Conservation (phyloP, 2,113 vertebrate genomes). For the Zosterops pallidus region DNA sequence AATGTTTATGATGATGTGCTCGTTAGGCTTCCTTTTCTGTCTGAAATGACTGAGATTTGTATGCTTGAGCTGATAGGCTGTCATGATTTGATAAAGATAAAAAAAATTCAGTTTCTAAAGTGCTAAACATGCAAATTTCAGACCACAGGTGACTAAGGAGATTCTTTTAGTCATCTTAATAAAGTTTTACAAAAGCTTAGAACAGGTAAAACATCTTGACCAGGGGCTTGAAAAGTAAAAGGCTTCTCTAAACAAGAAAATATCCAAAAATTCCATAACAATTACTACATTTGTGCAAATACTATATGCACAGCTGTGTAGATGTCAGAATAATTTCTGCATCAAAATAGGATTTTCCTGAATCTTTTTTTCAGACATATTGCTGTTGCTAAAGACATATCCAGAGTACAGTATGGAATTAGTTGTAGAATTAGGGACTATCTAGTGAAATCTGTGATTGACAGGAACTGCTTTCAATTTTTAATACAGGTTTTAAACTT, state of each 20-base stretch:
- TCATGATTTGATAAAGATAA: background rate
- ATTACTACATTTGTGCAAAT: background rate
- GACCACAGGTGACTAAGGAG: background rate
- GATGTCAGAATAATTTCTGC: background rate
- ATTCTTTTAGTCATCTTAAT: background rate
- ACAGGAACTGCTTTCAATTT: background rate
- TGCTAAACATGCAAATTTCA: background rate
- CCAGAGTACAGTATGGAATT: background rate
- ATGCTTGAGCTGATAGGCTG: background rate
- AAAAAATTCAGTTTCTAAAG: background rate
- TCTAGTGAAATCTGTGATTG: background rate
- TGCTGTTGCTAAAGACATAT: background rate
- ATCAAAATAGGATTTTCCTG: background rate
- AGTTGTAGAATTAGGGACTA: background rate
- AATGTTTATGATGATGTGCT: accelerated
- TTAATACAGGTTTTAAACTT: background rate
- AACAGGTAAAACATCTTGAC: background rate
- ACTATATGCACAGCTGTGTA: background rate
- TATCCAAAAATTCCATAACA: background rate
- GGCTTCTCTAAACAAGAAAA: background rate
- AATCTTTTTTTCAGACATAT: background rate
- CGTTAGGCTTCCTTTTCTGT: background rate
- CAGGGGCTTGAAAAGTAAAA: background rate
- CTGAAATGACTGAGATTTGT: background rate
- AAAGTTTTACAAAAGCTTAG: background rate